phyloP scores from a whole-genome alignment of 2,113 vertebrate species.

The Ailurus styani region DNA sequence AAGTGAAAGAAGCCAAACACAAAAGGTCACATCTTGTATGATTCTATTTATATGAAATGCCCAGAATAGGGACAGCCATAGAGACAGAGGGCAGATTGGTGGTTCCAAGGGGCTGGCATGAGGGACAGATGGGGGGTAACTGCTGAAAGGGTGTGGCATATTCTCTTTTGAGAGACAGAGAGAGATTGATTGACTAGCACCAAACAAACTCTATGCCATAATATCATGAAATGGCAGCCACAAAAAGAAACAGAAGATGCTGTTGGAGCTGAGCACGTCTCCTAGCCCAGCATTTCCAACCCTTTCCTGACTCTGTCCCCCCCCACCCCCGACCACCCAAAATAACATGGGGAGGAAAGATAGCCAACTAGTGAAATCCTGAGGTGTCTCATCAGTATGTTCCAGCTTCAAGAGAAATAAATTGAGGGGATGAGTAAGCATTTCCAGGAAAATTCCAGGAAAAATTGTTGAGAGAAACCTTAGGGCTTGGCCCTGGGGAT shows the following conservation, averaged over 20 bases:
- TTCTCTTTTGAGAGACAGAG: neutral
- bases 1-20: neutral
- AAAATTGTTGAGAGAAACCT: neutral
- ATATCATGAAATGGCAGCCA: neutral
- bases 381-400: neutral
- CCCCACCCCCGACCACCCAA: accelerated
- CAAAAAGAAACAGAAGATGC: neutral
- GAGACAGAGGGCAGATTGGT: neutral
- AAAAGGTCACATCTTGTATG: neutral
- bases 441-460: neutral
- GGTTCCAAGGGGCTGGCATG: neutral
- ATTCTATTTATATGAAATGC: neutral
- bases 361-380: neutral
- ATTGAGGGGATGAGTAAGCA: neutral
- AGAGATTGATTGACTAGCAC: neutral
- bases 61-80: neutral
- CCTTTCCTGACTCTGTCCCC: neutral
- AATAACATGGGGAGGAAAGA: neutral
- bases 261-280: neutral
- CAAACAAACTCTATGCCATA: neutral
- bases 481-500: neutral
- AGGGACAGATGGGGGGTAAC: no score
- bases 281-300: neutral
- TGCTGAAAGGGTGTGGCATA: neutral
- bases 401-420: neutral